Evolutionary conservation across 2,888 invertebrate genomes (phyloP), one percentile per base, ranked within the genome.

Genomic region (Drosophila meridiana): DNA sequence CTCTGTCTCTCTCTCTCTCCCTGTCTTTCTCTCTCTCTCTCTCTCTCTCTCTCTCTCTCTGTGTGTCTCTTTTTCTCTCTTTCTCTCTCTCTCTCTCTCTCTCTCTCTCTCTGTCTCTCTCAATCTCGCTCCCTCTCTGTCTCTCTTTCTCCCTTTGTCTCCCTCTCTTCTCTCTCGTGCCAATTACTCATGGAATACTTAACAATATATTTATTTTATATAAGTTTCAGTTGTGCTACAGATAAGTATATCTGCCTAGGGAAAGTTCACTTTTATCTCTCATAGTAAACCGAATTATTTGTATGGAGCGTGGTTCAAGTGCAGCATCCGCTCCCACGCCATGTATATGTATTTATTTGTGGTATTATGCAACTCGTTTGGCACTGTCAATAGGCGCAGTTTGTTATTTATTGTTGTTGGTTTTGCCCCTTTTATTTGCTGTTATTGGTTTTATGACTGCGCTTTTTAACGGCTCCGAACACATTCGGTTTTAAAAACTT

Each of bases 391-490:
- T 56, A 68, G 14, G 48, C 55, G 38, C 30, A 56, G 53, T 77
- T 65, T 69, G 68, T 62, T 59, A 72, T 77, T 76, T 55, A 60
- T 20, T 55, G 58, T 67, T 63, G 62, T 55, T 42, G 9, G 14
- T 48, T n/a, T 48, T 32, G 32, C 9, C 32, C 2, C 32, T 32
- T 50, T 50, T 48, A 48, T 50, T 72, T 74, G 8, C 43, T 53
- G 43, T 56, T 78, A 47, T 81, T 69, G 63, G 40, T 52, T 79
- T 81, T 81, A 81, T 69, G 79, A 78, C 48, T 78, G 57, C 64
- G n/a, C 20, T 73, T 71, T 34, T 53, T 36, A 61, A 53, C 40
- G 52, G 62, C 78, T 62, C 64, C 68, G 62, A 63, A 63, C 63
- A 57, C 20, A 60, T 68, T 55, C 30, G 28, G 3, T 59, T 65